phyloP scores from a whole-genome alignment of 2,888 invertebrate species.

The Pseudoips prasinana region DNA sequence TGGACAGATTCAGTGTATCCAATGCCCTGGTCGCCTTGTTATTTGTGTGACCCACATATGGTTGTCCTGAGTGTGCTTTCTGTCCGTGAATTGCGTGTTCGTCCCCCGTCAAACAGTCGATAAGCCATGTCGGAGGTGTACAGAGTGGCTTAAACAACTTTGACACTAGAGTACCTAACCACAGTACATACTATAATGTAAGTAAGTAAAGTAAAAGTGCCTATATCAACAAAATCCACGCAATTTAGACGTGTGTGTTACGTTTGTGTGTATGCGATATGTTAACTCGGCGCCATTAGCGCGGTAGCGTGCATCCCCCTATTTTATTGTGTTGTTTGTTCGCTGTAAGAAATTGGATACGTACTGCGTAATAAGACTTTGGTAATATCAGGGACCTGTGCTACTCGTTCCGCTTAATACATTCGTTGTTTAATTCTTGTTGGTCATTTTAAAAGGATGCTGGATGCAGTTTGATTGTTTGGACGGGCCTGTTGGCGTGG shows the following conservation, averaged over 20 bases:
- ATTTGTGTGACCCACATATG: too few relatives aligned
- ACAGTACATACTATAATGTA: too few relatives aligned
- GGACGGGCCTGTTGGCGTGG: too few relatives aligned
- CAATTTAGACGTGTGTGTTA: constrained; percentile 35
- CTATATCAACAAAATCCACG: constrained; percentile 19
- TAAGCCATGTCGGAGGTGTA: too few relatives aligned
- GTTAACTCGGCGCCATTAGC: constrained; percentile 51
- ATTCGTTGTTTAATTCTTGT: constrained; percentile 37
- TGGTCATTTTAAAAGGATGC: constrained; percentile 38
- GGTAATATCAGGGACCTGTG: constrained; percentile 54
- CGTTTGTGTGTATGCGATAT: constrained; percentile 37
- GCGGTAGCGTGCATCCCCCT: constrained; percentile 53
- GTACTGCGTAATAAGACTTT: constrained; percentile 47
- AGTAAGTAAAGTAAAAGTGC: too few relatives aligned
- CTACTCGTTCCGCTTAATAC: constrained; percentile 54
- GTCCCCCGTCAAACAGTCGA: too few relatives aligned
- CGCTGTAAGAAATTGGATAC: constrained; percentile 62
- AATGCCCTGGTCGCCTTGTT: too few relatives aligned
- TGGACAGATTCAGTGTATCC: too few relatives aligned
- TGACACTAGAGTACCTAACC: too few relatives aligned
- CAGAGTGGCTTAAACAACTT: too few relatives aligned
- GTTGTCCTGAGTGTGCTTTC: too few relatives aligned
- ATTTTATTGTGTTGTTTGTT: constrained; percentile 53
- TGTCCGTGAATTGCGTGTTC: too few relatives aligned
- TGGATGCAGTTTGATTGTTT: constrained; percentile 30